Base-by-base conservation (phyloP, 2,797 vertebrate species). In the Tenualosa ilisha region DNA sequence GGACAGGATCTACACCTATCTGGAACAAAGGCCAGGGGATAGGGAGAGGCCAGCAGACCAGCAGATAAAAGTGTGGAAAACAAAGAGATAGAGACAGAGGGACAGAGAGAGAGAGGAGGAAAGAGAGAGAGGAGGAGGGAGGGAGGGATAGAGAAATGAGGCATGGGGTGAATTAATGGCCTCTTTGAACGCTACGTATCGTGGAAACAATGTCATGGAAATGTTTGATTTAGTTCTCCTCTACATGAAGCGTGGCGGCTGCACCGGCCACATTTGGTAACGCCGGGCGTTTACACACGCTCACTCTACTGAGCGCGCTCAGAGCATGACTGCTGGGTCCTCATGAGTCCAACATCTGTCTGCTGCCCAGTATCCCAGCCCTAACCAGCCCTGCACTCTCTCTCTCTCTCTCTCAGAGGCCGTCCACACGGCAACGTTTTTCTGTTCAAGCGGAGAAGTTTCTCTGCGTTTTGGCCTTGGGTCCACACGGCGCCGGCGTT, bases 1-100 rank as follows among this genome's bases (percentile, higher is more conserved):
- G 68, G 68, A 75, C 68, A 75, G 68, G 68, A 75, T 75, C 68
- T 75, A 40, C 68, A 75, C 68, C 68, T 75, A 40, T 75, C 68
- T 75, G 31, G 68, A 75, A 75, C 68, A 75, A 75, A 75, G 68
- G 68, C 68, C 40, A 40, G 68, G 31, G 68, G 31, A 75, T 37
- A 31, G 63, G 68, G 31, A 75, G 31, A 75, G 68, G 68, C 68
- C 46, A 46, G 46, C 46, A 13, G 13, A 13, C 68, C 63, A 40
- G 37, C 68, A 75, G 68, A 75, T 40, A 75, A 40, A 75, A 12
- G 17, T 15, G 31, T 40, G 68, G 12, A 75, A 75, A 75, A 75
- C 68, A 75, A 75, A 75, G 9, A 37, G 63, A 68, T 15, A 59
- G 51, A 59, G 53, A 82, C 12, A 40, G 82, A 82, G 81, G 26